Conservation (phyloP, 2,888 invertebrate species). For the Ectemnius cavifrons region DNA sequence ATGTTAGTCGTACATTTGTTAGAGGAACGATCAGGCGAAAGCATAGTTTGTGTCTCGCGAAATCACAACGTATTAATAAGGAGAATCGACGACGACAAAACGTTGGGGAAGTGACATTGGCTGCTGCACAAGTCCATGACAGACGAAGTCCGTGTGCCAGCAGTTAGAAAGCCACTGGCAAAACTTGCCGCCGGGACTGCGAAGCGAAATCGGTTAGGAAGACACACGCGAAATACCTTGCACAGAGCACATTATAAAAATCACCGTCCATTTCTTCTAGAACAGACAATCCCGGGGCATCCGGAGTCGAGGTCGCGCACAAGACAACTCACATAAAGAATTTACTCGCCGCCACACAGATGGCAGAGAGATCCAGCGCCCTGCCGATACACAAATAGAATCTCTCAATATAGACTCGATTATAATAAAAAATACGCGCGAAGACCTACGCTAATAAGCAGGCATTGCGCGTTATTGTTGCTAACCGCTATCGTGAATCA, state of each 20-base stretch:
- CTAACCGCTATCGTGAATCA: too few relatives aligned
- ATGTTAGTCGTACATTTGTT: too few relatives aligned
- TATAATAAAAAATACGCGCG: constrained; percentile 29
- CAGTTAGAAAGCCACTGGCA: too few relatives aligned
- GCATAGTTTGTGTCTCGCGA: too few relatives aligned
- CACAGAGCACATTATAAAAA: constrained; percentile 48
- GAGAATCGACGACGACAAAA: too few relatives aligned
- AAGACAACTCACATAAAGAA: constrained; percentile 34
- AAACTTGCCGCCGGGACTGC: too few relatives aligned
- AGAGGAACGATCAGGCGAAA: too few relatives aligned
- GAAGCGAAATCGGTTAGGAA: not conserved
- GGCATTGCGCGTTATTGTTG: too few relatives aligned
- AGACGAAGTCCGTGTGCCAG: too few relatives aligned
- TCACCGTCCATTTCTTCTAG: constrained; percentile 60
- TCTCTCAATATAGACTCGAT: constrained; percentile 48
- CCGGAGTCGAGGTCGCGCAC: constrained; percentile 57
- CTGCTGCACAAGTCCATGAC: too few relatives aligned
- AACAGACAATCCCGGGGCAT: constrained; percentile 60
- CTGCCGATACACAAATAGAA: constrained; percentile 60
- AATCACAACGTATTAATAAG: too few relatives aligned
- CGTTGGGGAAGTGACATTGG: too few relatives aligned
- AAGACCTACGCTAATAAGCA: not conserved
- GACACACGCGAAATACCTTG: constrained; percentile 46
- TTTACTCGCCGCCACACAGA: constrained; percentile 53
- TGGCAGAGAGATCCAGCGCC: constrained; percentile 53